A percentile compares a stretch with the other conserved stretches of the same genome.
These are phyloP conservation scores for Sminthurinus aureus DNA, from an alignment of 2,888 invertebrate species.

Conservation along the genomic window DNA sequence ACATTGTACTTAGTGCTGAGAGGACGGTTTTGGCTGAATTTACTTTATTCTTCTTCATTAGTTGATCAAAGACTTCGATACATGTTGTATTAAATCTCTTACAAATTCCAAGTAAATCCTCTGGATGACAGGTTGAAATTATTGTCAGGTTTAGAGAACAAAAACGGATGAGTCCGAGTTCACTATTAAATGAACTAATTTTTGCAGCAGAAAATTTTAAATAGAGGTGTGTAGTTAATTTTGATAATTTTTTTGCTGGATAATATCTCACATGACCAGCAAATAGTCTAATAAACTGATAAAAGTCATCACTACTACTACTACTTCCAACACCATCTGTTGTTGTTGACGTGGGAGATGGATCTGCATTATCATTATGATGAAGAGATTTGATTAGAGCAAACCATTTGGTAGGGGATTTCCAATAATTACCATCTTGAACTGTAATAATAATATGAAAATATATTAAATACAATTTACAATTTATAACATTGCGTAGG, in stretches of 20 bases:
- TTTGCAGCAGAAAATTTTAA: conserved; percentile 44
- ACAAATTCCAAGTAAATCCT: neutral
- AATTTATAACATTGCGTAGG: neutral
- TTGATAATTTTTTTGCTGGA: conserved; percentile 41
- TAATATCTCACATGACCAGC: conserved; percentile 33
- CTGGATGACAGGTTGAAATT: conserved; percentile 1
- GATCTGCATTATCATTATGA: conserved; percentile 2
- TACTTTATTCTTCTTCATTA: conserved; percentile 14
- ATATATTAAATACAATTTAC: conserved; percentile 15
- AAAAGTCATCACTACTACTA: conserved; percentile 35
- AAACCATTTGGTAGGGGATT: conserved; percentile 51
- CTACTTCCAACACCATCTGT: neutral
- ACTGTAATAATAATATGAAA: conserved; percentile 34
- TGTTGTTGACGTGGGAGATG: conserved; percentile 7
- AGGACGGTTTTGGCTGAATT: neutral
- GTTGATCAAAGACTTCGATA: neutral
- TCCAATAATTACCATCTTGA: conserved; percentile 43
- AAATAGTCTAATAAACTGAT: conserved; percentile 47
- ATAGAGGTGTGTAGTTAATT: conserved; percentile 50
- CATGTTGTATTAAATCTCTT: conserved; percentile 4
- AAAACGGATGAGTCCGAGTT: conserved; percentile 51
- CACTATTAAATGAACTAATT: conserved; percentile 41
- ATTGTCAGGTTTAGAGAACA: conserved; percentile 48
- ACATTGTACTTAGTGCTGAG: conserved; percentile 21
- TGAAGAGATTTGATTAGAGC: conserved; percentile 5